These are phyloP conservation scores for Erannis defoliaria DNA, from an alignment of 2,888 invertebrate species.

Conservation along the genomic window DNA sequence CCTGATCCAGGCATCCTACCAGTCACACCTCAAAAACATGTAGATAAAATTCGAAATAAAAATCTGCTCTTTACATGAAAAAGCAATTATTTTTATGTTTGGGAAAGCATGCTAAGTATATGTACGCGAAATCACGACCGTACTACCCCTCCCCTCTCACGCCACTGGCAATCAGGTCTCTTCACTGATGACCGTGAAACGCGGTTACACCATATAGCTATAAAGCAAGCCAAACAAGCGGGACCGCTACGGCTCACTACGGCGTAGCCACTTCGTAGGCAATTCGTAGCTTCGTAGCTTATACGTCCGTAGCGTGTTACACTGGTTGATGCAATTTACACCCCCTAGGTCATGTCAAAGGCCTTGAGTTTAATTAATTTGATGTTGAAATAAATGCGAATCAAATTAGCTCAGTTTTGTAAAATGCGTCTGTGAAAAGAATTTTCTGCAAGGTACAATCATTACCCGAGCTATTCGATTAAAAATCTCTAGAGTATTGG, in stretches of 20 bases:
- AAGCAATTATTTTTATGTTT: too few species aligned
- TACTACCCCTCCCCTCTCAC: background rate
- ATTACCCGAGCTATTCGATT: slow-evolving; percentile 25
- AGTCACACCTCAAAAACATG: too few species aligned
- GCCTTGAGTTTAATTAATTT: slow-evolving; percentile 3
- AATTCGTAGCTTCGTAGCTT: slow-evolving; percentile 26
- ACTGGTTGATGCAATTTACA: slow-evolving; percentile 46
- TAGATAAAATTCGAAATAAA: too few species aligned
- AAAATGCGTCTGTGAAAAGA: too few species aligned
- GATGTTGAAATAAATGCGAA: background rate
- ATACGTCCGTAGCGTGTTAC: slow-evolving; percentile 38
- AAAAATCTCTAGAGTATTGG: slow-evolving; percentile 28
- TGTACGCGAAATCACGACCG: too few species aligned
- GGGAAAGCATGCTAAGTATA: too few species aligned
- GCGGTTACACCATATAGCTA: slow-evolving; percentile 65
- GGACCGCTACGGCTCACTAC: slow-evolving; percentile 55
- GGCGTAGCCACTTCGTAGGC: slow-evolving; percentile 46
- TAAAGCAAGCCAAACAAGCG: slow-evolving; percentile 60
- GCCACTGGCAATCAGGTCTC: slow-evolving; percentile 66
- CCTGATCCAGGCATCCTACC: too few species aligned
- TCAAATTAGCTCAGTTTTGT: too few species aligned
- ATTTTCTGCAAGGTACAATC: slow-evolving; percentile 1
- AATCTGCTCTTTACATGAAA: too few species aligned
- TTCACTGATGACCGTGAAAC: slow-evolving; percentile 71
- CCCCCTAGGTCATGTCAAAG: slow-evolving; percentile 45